A percentile compares a stretch with the other conserved stretches of the same genome.
Conservation (phyloP, 1,140 invertebrate genomes). For the Musca domestica region DNA sequence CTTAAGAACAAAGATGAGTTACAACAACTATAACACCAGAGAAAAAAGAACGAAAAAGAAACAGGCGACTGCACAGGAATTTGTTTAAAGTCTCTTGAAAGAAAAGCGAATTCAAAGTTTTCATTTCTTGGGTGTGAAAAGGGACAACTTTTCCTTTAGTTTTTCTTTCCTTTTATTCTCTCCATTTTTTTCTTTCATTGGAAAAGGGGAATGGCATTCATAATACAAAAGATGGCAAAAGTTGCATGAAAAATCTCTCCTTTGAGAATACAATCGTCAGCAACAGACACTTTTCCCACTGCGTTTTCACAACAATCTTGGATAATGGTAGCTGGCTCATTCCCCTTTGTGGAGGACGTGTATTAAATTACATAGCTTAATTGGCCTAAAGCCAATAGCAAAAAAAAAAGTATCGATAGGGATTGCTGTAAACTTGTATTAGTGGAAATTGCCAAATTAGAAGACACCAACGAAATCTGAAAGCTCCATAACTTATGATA, state of each 20-base stretch:
- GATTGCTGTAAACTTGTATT: neutral
- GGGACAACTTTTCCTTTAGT: too few species aligned
- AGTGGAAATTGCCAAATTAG: constrained; percentile 14
- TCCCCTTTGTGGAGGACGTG: neutral
- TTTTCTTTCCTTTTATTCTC: neutral
- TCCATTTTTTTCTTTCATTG: neutral
- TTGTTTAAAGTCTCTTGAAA: neutral
- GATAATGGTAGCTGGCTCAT: neutral
- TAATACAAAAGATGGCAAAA: neutral
- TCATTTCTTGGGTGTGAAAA: too few species aligned
- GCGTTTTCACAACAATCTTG: too few species aligned
- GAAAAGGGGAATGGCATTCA: too few species aligned
- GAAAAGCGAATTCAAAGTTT: neutral
- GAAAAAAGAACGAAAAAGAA: too few species aligned
- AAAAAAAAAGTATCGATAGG: neutral
- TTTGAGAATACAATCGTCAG: constrained; percentile 16
- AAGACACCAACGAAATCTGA: neutral
- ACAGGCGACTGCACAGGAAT: too few species aligned
- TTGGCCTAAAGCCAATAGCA: constrained; percentile 8
- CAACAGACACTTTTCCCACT: neutral
- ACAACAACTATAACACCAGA: too few species aligned
- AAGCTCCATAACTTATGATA: too few species aligned
- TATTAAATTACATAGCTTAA: constrained; percentile 19
- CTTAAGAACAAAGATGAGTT: too few species aligned
- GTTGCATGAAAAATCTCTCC: constrained; percentile 19